phyloP scores from a whole-genome alignment of 2,888 invertebrate species.

The Orchesellides sinensis region DNA sequence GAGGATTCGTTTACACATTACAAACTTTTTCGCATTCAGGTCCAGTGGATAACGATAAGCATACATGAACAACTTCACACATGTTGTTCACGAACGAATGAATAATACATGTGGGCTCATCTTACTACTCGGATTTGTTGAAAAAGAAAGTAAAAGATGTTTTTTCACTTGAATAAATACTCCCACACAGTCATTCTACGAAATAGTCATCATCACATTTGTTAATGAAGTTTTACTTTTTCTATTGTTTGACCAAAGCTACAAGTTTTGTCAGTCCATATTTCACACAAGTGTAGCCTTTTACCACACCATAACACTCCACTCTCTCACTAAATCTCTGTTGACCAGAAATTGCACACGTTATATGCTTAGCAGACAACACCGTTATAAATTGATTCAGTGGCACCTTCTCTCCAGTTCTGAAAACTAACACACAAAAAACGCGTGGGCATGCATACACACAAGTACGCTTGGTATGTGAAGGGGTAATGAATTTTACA shows the following conservation, averaged over 20 bases:
- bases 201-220: not conserved
- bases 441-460: not conserved
- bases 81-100: too few species aligned
- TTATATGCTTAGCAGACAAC: slow-evolving; percentile 17
- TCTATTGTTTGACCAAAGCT: slow-evolving; percentile 2
- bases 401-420: slow-evolving; percentile 35
- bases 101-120: too few species aligned
- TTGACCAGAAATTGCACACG: slow-evolving; percentile 18
- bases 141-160: not conserved
- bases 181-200: not conserved
- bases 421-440: not conserved
- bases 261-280: slow-evolving; percentile 21
- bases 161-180: not conserved
- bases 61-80: too few species aligned
- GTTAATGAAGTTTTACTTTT: not conserved
- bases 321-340: slow-evolving; percentile 16
- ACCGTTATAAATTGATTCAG: slow-evolving; percentile 18
- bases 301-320: slow-evolving; percentile 9
- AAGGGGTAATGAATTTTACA: slow-evolving; percentile 27
- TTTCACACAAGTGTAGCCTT: slow-evolving; percentile 31
- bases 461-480: not conserved
- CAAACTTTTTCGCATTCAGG: too few species aligned
- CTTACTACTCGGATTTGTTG: not conserved
- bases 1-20: too few species aligned
- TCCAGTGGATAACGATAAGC: too few species aligned